phyloP scores from a whole-genome alignment of 2,113 vertebrate genomes.

The Etia nguti region DNA sequence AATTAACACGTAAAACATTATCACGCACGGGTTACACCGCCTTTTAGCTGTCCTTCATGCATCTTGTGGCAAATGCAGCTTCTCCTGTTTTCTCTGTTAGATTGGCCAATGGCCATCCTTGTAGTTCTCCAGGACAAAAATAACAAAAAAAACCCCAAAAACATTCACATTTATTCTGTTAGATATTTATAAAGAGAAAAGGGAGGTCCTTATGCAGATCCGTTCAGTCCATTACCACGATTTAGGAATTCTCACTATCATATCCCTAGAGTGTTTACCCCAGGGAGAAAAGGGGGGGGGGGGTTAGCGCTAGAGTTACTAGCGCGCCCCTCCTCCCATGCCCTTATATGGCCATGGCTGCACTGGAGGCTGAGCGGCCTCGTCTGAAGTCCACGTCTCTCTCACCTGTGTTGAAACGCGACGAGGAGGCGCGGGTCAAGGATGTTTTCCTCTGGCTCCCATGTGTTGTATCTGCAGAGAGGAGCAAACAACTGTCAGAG shows the following conservation, averaged over 20 bases:
- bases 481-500: conserved; percentile 19
- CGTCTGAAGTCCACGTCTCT: conserved; percentile 60
- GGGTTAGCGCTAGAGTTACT: background rate
- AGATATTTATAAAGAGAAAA: background rate
- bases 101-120: background rate
- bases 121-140: background rate
- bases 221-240: background rate
- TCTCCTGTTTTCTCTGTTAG: background rate
- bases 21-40: background rate
- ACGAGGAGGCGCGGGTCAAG: conserved; percentile 77
- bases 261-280: conserved; percentile 21
- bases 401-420: conserved; percentile 81
- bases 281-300: background rate
- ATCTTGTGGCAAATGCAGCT: background rate
- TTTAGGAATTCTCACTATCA: conserved; percentile 29
- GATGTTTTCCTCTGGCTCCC: conserved; percentile 81
- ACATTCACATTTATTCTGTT: background rate
- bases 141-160: background rate
- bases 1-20: background rate
- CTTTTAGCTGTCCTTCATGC: background rate
- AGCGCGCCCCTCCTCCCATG: conserved; percentile 67
- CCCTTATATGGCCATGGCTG: conserved; percentile 69
- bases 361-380: conserved; percentile 51
- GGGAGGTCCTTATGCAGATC: background rate
- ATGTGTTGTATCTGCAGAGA: conserved; percentile 75